Conservation (phyloP, 2,888 invertebrate genomes). For the Pedicia rivosa region DNA sequence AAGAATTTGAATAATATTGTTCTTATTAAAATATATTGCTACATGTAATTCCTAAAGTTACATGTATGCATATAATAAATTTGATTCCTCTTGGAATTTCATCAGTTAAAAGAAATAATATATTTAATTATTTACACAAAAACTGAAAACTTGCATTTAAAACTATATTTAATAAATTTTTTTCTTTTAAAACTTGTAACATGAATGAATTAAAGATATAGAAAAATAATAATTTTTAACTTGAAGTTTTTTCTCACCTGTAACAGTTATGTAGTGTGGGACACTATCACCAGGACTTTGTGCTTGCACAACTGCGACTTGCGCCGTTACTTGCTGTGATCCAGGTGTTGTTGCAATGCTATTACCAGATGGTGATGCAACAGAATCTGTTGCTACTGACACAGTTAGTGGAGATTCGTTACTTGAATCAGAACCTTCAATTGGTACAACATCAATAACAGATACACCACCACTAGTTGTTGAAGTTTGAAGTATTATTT, state of each 20-base stretch:
- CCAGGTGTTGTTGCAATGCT: conserved; percentile 20
- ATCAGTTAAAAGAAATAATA: too few species aligned
- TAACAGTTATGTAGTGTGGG: conserved; percentile 27
- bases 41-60: too few species aligned
- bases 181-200: too few species aligned
- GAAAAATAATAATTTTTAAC: too few species aligned
- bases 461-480: conserved; percentile 17
- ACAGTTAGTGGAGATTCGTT: conserved; percentile 16
- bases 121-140: too few species aligned
- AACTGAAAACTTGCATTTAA: neutral
- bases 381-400: conserved; percentile 9
- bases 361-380: conserved; percentile 9
- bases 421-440: conserved; percentile 27
- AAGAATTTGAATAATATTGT: too few species aligned
- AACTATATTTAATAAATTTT: neutral
- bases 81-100: too few species aligned
- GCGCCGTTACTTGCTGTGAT: conserved; percentile 26
- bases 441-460: conserved; percentile 26
- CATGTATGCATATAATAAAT: too few species aligned
- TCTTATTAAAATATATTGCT: too few species aligned
- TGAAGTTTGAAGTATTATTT: conserved; percentile 18
- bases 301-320: conserved; percentile 25
- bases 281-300: conserved; percentile 19
- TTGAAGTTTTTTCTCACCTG: conserved; percentile 20
- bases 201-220: conserved; percentile 4